Conservation (phyloP, 2,797 vertebrate species). For the Myiotriccus ornatus region DNA sequence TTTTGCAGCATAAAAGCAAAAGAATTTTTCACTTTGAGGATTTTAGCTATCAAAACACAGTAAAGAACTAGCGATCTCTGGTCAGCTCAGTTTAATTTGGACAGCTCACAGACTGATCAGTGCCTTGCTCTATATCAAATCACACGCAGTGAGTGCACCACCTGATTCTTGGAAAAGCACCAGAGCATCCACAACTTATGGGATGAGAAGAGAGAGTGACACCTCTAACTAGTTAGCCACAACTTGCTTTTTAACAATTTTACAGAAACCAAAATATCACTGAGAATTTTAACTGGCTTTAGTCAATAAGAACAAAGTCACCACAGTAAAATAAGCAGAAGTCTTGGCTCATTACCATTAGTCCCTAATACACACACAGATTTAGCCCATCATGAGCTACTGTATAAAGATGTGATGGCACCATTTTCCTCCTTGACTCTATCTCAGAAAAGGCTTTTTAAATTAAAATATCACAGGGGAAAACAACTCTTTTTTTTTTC, state of each 20-base stretch:
- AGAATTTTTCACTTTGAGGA: background rate
- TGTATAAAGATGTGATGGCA: background rate
- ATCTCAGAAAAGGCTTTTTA: background rate
- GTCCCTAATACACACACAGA: background rate
- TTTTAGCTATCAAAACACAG: background rate
- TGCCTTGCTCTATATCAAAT: background rate
- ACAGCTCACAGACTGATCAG: background rate
- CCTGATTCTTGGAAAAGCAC: background rate
- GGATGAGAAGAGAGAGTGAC: background rate
- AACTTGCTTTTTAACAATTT: background rate
- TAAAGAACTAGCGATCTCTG: background rate
- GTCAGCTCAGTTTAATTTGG: background rate
- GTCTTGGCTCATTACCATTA: background rate
- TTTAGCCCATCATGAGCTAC: background rate
- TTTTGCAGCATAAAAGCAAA: background rate
- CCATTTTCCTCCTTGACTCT: background rate
- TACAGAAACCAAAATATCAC: background rate
- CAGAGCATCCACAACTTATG: background rate
- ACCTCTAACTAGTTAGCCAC: background rate
- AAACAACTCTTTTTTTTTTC: background rate
- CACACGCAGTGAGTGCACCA: rapidly evolving
- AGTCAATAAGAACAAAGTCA: background rate
- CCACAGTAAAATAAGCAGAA: background rate
- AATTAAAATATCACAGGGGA: background rate
- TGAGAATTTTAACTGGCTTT: background rate